Evolutionary conservation across 1,140 invertebrate genomes (phyloP), one percentile per base, ranked within the genome.

Genomic region (Drosophila triauraria): DNA sequence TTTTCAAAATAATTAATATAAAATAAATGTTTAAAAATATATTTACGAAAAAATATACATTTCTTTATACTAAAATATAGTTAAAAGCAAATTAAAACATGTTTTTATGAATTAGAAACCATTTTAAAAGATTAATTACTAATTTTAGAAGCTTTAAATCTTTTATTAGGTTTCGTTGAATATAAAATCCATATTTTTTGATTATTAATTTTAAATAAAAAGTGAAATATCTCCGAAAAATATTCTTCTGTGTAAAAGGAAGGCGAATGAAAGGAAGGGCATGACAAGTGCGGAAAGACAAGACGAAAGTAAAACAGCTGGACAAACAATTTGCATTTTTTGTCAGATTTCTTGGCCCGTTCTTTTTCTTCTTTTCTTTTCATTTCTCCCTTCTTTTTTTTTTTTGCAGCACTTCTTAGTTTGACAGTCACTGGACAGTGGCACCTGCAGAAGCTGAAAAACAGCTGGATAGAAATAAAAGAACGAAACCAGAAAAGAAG

Each of bases 251-350:
- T 64, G 56, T 32, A 43, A 13, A 38, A 30, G 44, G n/a, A 30
- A 25, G 9, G 25, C 30, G 15, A 47, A 27, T n/a, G 42, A 30
- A 30, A 30, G n/a, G 12, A 50, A 23, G 20, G 32, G 17, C 35
- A 48, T 54, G 51, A 79, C 47, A 40, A 72, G 48, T 50, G 46
- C 54, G 67, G 75, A 60, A 76, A 82, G 72, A 75, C 27, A 44
- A 72, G 56, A 54, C 77, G 44, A 71, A 72, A 71, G 67, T 43
- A 71, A 69, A 80, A 70, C 81, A 83, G 77, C 82, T 83, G 81
- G 60, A 68, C 60, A 77, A 72, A 77, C 78, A 68, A 75, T 72
- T 77, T 67, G 46, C 44, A 56, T 75, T 64, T 75, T 75, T 56
- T 75, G 59, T 59, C 44, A 71, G 69, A 72, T 71, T 72, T 59